These are phyloP conservation scores for Pectinophora gossypiella DNA, from an alignment of 1,140 invertebrate species.

Conservation along the genomic window DNA sequence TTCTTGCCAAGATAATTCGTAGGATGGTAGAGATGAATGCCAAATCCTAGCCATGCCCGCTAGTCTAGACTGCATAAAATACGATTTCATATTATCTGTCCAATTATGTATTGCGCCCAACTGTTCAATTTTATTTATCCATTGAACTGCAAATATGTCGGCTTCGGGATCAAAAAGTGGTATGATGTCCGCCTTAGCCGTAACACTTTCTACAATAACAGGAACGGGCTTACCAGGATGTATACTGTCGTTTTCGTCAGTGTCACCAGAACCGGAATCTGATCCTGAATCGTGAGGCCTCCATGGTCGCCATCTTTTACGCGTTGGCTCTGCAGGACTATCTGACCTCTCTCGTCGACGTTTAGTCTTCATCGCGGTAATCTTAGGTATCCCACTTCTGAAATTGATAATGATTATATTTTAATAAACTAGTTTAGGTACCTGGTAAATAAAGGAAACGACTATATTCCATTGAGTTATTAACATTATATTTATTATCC, in stretches of 20 bases:
- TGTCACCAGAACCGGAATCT: background rate
- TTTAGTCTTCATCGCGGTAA: background rate
- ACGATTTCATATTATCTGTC: constrained; percentile 8
- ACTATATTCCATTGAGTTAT: too few species aligned
- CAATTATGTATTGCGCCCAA: constrained; percentile 9
- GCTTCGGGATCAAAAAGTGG: background rate
- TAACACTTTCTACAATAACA: background rate
- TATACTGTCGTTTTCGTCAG: background rate
- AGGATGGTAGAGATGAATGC: constrained; percentile 7
- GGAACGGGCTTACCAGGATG: background rate
- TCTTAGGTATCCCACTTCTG: background rate
- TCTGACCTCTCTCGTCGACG: background rate
- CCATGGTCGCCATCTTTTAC: background rate
- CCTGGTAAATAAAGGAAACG: too few species aligned
- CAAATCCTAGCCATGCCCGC: constrained; percentile 9
- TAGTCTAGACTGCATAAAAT: constrained; percentile 12
- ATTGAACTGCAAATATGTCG: background rate
- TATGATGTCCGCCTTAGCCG: background rate
- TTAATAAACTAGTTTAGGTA: too few species aligned
- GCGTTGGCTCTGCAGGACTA: background rate
- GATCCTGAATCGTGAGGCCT: background rate
- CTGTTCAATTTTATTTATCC: constrained; percentile 16
- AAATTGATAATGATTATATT: background rate
- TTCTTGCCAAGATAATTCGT: constrained; percentile 9
- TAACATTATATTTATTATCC: too few species aligned